Evolutionary conservation across 2,797 vertebrate species (phyloP), one percentile per base, ranked within the genome.

Genomic region (Gallinago solitaria): DNA sequence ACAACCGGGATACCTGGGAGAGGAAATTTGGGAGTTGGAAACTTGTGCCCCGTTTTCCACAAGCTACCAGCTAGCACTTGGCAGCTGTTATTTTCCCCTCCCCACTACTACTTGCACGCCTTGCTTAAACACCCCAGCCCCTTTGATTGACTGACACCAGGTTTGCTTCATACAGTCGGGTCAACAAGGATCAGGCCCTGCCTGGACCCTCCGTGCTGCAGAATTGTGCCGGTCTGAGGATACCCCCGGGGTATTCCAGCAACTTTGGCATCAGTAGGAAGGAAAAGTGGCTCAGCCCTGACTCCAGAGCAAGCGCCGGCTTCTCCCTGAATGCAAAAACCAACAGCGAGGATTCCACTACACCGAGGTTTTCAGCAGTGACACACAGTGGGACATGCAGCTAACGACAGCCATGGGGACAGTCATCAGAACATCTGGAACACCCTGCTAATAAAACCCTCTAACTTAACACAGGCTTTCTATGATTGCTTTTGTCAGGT

Each of bases 271-370:
- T 3, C 39, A 11, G 37, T 1, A 7, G 61, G 41, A 69, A 90
- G 65, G 65, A 86, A 80, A 75, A 89, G 12, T 25, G 87, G 69
- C 3, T 0, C 0, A 2, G 53, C 21, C 0, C 0, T 3, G 33
- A 16, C 43, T 57, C 37, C 7, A 25, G 39, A 79, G 79, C 23
- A 39, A 39, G 60, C 30, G 33, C 0, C 0, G 63, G 13, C 61
- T 73, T 37, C 50, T 41, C 51, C 12, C 0, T 5, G 27, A 65
- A 33, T 0, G 0, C 4, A 4, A 32, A 35, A 47, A 63, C 18
- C 51, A 35, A 50, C 50, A 23, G 28, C 2, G 12, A 88, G 48
- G 43, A 50, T 73, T 33, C 45, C 27, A 12, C 32, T 53, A 37
- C 41, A 32, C 8, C 20, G n/a, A 9, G 0, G 2, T 45, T 71